Conservation (phyloP, 92 coral and sea anemone genomes). For the Parazoanthus atlanticus region DNA sequence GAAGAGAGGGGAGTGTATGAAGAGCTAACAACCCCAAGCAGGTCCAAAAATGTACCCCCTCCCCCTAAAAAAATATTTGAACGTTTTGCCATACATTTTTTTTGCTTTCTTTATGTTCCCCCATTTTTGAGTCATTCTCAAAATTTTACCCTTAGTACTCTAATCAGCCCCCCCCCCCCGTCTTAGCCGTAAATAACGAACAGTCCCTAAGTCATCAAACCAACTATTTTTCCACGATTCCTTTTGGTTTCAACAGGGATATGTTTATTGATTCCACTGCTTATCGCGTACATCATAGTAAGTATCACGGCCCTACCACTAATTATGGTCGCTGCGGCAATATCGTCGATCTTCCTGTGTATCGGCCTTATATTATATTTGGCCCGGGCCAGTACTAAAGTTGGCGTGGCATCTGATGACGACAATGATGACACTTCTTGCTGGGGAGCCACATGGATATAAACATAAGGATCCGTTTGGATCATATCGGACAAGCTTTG, state of each 20-base stretch:
- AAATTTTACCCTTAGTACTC: too few relatives aligned
- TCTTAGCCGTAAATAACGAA: too few relatives aligned
- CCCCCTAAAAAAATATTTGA: too few relatives aligned
- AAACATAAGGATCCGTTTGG: background rate
- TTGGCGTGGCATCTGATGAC: constrained; percentile 46
- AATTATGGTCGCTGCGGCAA: constrained; percentile 36
- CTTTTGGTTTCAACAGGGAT: constrained; percentile 10
- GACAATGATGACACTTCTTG: constrained; percentile 37
- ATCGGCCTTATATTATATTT: constrained; percentile 32
- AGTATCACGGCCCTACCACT: constrained; percentile 28
- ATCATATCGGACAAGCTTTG: background rate
- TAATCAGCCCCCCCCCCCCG: too few relatives aligned
- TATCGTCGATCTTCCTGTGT: constrained; percentile 37
- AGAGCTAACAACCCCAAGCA: too few relatives aligned
- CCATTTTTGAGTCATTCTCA: too few relatives aligned
- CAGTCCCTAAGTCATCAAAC: background rate
- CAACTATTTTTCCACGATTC: background rate
- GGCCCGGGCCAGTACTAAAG: constrained; percentile 43
- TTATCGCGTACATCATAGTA: constrained; percentile 26
- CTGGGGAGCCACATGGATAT: constrained; percentile 44
- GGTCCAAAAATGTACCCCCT: too few relatives aligned
- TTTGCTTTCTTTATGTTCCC: too few relatives aligned
- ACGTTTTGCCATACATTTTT: too few relatives aligned
- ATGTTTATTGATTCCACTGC: constrained; percentile 24
- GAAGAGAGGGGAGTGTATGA: too few relatives aligned